These are phyloP conservation scores for Myanophis thanlyinensis DNA, from an alignment of 2,113 vertebrate genomes.

Conservation along the genomic window DNA sequence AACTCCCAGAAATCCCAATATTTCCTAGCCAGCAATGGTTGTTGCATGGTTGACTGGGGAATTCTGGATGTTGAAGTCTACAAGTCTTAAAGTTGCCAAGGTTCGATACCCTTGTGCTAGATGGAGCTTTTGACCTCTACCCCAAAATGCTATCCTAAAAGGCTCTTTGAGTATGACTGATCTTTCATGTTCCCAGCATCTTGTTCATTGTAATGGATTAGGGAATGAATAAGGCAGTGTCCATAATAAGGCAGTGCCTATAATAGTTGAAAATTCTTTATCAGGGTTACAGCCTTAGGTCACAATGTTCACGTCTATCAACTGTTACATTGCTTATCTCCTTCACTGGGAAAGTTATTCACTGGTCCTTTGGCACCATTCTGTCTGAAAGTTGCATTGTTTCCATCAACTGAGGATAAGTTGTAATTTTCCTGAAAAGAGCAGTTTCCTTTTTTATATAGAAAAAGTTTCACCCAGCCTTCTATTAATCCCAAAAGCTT, in stretches of 20 bases:
- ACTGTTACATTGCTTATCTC: conserved; percentile 25
- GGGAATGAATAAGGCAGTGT: not conserved
- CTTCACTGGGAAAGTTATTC: conserved; percentile 63
- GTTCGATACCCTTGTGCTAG: not conserved
- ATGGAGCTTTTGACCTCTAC: not conserved
- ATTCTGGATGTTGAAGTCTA: not conserved
- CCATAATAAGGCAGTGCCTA: not conserved
- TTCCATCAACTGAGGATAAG: conserved; percentile 66
- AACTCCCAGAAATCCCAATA: not conserved
- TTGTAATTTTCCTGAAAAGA: conserved; percentile 66
- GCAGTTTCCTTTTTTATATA: conserved; percentile 52
- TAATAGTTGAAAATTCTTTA: not conserved
- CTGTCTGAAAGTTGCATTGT: conserved; percentile 70
- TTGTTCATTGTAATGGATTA: not conserved
- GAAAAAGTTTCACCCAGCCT: conserved; percentile 51
- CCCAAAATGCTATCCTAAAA: not conserved
- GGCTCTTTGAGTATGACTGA: not conserved
- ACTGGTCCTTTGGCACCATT: conserved; percentile 64
- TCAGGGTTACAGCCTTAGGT: conserved; percentile 20
- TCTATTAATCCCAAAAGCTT: not conserved
- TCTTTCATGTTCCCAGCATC: not conserved
- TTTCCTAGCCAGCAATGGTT: not conserved
- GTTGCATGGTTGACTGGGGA: not conserved
- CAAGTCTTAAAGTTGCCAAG: not conserved
- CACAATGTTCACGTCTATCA: conserved; percentile 1